These are phyloP conservation scores for Apamea monoglypha DNA, from an alignment of 2,888 invertebrate species.

Conservation along the genomic window DNA sequence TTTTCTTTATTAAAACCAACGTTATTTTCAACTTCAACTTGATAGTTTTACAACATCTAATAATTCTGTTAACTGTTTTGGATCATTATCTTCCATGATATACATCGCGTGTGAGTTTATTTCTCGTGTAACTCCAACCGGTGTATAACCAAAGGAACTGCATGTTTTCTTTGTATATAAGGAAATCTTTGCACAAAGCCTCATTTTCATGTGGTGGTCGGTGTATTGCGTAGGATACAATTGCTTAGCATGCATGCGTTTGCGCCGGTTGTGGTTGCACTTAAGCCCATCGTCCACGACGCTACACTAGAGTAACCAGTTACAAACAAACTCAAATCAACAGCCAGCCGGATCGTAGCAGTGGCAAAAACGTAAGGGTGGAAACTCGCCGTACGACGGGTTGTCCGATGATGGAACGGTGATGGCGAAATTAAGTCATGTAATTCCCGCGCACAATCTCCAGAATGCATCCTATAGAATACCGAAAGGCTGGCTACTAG, in stretches of 20 bases:
- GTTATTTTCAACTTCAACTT: neutral
- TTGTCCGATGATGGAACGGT: too few species aligned
- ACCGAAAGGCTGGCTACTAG: too few species aligned
- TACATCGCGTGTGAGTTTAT: conserved; percentile 18
- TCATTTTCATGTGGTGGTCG: neutral
- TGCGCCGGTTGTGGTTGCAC: conserved; percentile 4
- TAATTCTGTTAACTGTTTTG: neutral
- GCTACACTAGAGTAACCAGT: neutral
- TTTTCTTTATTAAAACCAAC: neutral
- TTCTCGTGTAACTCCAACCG: conserved; percentile 22
- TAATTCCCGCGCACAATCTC: too few species aligned
- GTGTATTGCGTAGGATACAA: conserved; percentile 14
- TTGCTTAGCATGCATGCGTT: conserved; percentile 2
- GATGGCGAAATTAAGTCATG: too few species aligned
- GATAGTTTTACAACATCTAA: neutral
- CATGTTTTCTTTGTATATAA: conserved; percentile 9
- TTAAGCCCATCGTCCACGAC: neutral
- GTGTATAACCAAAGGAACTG: neutral
- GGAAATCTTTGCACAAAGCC: conserved; percentile 18
- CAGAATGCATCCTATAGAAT: too few species aligned
- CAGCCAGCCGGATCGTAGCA: too few species aligned
- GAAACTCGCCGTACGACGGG: too few species aligned
- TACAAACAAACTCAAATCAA: neutral
- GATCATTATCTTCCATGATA: conserved; percentile 10
- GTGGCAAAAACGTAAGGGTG: too few species aligned